These are phyloP conservation scores for Drosophila phalerata DNA, from an alignment of 2,888 invertebrate species.

Conservation along the genomic window DNA sequence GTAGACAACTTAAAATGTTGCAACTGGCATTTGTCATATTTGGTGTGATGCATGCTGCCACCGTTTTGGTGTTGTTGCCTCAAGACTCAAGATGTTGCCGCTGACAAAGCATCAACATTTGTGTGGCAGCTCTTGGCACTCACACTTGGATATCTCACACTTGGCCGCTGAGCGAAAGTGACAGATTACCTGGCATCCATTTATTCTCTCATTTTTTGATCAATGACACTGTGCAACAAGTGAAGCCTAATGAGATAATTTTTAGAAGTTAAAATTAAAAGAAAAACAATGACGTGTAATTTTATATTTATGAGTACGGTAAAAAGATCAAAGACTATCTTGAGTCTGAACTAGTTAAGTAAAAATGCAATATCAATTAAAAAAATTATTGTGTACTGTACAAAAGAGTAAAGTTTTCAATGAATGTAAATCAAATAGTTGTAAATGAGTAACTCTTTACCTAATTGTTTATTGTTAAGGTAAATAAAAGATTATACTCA, in stretches of 20 bases:
- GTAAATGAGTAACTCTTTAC: too few relatives aligned
- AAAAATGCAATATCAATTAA: too few relatives aligned
- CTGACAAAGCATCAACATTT: slow-evolving; percentile 50
- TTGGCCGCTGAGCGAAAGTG: slow-evolving; percentile 72
- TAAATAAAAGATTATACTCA: too few relatives aligned
- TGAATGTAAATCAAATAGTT: too few relatives aligned
- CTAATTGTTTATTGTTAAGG: too few relatives aligned
- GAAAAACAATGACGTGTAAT: background rate
- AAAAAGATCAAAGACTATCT: too few relatives aligned
- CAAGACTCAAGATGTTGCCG: slow-evolving; percentile 26
- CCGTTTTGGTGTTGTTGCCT: slow-evolving; percentile 44
- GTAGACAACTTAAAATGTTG: slow-evolving; percentile 62
- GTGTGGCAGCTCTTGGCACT: slow-evolving; percentile 61
- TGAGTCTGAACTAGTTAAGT: too few relatives aligned
- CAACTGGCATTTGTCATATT: slow-evolving; percentile 81
- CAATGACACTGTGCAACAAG: slow-evolving; percentile 59
- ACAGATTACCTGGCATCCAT: slow-evolving; percentile 57
- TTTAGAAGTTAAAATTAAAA: background rate
- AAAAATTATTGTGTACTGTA: too few relatives aligned
- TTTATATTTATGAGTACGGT: background rate
- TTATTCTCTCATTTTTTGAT: slow-evolving; percentile 22
- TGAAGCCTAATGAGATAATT: background rate
- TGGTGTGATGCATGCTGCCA: slow-evolving; percentile 71
- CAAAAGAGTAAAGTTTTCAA: too few relatives aligned
- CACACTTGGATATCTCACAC: slow-evolving; percentile 61